Base-by-base conservation (phyloP, 1,140 invertebrate genomes). In the Batillaria attramentaria region DNA sequence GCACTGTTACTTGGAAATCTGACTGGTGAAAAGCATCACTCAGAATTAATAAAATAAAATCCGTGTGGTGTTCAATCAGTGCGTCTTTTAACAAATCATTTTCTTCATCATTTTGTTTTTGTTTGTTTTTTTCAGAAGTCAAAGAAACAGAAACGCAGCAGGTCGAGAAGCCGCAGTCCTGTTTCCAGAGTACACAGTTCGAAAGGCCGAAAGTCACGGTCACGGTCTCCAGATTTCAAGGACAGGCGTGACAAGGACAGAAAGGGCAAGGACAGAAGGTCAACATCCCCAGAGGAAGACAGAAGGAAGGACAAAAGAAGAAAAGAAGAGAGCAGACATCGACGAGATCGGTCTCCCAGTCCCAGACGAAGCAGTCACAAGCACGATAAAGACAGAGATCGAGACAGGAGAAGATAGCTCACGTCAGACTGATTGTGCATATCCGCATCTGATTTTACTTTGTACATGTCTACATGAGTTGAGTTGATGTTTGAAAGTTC, bases 211-310 rank as follows among this genome's bases (percentile, higher is more conserved):
- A 78, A 68, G 39, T 79, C 68, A 65, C 68, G 74, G 39, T 81
- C 80, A 73, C 73, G 77, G 72, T 81, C 79, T 69, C 77, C 77
- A 66, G 74, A 79, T 2, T 68, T 31, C 42, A 77, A 50, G 60
- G 72, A 78, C 31, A 68, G 75, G 20, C 72, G 66, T 33, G 37
- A 68, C 65, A 78, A 69, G 28, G 76, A 75, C 35, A 41, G 57
- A 42, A 66, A 82, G 41, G 76, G 62, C 10, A 81, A 70, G 41
- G 76, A 46, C 24, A 81, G 28, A 8, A 60, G 73, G n/a, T 75
- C 73, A 3, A 20, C 31, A 37, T 73, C 78, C 20, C 18, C 8
- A 62, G 78, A 75, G 20, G 72, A 74, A 54, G 72, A 74, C 35
- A 57, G 72, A 57, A 50, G 35, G 31, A 74, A 39, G 39, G 72